Evolutionary conservation across 2,888 invertebrate genomes (phyloP).

Genomic region (Tuberolachnus salignus): DNA sequence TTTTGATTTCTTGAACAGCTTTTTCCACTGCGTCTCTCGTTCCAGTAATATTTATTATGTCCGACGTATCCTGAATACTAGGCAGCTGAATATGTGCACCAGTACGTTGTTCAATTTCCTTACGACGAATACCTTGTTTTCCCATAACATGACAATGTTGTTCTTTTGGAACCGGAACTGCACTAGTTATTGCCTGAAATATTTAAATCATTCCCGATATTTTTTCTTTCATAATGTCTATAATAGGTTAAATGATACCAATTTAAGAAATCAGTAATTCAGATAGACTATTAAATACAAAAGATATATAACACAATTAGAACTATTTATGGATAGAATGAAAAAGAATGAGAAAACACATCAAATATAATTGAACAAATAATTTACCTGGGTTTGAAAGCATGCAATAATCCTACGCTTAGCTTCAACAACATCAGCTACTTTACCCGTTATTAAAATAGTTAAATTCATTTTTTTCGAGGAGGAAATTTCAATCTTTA

Average conservation of each 20-base stretch:
- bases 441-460: conserved; percentile 93
- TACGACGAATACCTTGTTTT: conserved; percentile 81
- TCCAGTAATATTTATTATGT: conserved; percentile 84
- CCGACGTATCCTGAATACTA: conserved; percentile 81
- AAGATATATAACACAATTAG: too few species aligned
- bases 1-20: conserved; percentile 91
- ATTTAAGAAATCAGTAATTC: too few species aligned
- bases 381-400: conserved; percentile 86
- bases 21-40: conserved; percentile 96
- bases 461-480: conserved; percentile 95
- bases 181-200: conserved; percentile 64
- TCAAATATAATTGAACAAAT: background rate
- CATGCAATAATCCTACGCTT: conserved; percentile 86
- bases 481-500: conserved; percentile 94
- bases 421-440: conserved; percentile 88
- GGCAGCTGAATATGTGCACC: conserved; percentile 95
- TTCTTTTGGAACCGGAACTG: conserved; percentile 90
- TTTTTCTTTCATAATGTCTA: too few species aligned
- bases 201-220: conserved; percentile 3
- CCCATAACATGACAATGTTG: conserved; percentile 96
- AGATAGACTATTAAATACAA: too few species aligned
- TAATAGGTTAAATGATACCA: too few species aligned
- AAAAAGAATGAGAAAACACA: background rate
- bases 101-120: conserved; percentile 88
- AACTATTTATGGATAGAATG: too few species aligned